Base-by-base conservation (phyloP, 2,113 vertebrate genomes). In the Sapayoa aenigma region DNA sequence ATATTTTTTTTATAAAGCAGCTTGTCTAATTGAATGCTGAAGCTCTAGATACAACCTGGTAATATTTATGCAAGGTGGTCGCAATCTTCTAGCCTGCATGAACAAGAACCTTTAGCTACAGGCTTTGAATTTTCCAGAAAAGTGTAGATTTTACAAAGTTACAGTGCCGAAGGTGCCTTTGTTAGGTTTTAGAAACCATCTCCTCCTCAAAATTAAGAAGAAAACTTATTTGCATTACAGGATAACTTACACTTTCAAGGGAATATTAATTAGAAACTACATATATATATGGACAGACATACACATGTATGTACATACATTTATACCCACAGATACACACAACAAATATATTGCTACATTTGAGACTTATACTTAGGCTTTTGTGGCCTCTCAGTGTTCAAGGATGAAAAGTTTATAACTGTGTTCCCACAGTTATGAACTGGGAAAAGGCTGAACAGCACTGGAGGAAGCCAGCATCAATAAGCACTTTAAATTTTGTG, bases 81-180 rank as follows among this genome's bases (percentile, higher is more conserved):
- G 80, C 27, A 25, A 33, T 21, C 5, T 58, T 88, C 39, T 17
- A 50, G 27, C 14, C 22, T 37, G 25, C 37, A 67, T 66, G 63
- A 78, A 58, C 13, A 69, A 55, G 24, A 37, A 63, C 21, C 5
- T 78, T 82, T 83, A 81, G 28, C 41, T 37, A 52, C 1, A 4
- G 25, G 21, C 31, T 58, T 35, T 69, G 28, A 80, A 62, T 55
- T 24, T 49, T 15, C 12, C 50, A 77, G 35, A 60, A 39, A 66
- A 92, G 5, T 1, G 0, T 21, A 35, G 33, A 35, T 17, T 71
- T 84, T 15, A 55, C 19, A 10, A 75, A 75, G 66, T 55, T 84
- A 0, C 0, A 24, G 27, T 52, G 28, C 3, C 5, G 14, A 83
- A 85, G 8, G 6, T 52, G 69, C 17, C 22, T 71, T 31, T 52